Base-by-base conservation (phyloP, 2,113 vertebrate genomes). In the Oreochromis tanganicae region DNA sequence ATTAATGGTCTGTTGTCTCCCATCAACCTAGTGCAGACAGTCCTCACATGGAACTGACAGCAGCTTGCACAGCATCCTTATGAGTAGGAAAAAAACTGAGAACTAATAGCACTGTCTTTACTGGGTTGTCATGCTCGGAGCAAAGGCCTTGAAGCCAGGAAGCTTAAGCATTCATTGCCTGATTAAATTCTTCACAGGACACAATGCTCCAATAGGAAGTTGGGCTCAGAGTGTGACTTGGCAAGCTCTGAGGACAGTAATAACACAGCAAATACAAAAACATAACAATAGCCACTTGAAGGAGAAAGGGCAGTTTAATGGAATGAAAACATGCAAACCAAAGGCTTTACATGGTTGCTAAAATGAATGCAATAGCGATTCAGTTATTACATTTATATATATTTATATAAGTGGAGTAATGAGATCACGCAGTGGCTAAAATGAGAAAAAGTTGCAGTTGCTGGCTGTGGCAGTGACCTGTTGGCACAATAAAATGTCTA, bases 1-100 rank as follows among this genome's bases (percentile, higher is more conserved):
- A 27, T 80, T 88, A 88, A 88, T 87, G 71, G 71, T 80, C 78
- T 84, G 73, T 88, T 82, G 81, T 88, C 80, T 66, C 73, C 80
- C 38, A 56, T 85, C 84, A 43, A 79, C 84, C 50, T 4, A 41
- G 59, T 59, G 82, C 81, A 73, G 86, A 6, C 55, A 75, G 57
- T 71, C 43, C 11, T 75, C 11, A 21, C 75, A 85, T 63, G 24
- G 19, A 84, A 83, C 9, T 9, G 34, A 71, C 78, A 82, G 57
- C 48, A 61, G 73, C 54, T 54, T 71, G 9, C 11, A 24, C 34
- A 78, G 21, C 7, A 9, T 84, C 36, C 61, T 82, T 52, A 63
- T 38, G 57, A 68, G 80, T 61, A 43, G 27, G 0, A 17, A 56
- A 29, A 54, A 55, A 21, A 56, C 34, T 43, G 78, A 52, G 52